Conservation (phyloP, 2,797 vertebrate species). For the Monodelphis domestica region DNA sequence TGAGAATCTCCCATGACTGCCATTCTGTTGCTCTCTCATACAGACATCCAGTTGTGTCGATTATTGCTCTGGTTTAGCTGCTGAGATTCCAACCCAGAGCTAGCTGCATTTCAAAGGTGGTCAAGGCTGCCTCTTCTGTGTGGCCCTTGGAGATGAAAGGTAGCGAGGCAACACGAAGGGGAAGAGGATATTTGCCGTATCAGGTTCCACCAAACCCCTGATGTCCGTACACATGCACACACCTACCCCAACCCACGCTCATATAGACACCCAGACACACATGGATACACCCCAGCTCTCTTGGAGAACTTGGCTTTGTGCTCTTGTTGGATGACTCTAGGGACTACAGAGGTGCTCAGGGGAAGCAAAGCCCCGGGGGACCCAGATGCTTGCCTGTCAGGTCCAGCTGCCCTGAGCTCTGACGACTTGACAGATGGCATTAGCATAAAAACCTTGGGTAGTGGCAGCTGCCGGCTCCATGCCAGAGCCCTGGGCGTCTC, state of each 20-base stretch:
- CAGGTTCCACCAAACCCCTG: not conserved
- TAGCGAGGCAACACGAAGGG: not conserved
- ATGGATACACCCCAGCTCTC: not conserved
- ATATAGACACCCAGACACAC: not conserved
- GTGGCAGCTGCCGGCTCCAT: conserved; percentile 56
- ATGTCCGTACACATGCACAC: not conserved
- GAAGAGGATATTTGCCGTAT: not conserved
- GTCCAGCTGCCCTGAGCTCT: conserved; percentile 59
- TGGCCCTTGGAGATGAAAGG: not conserved
- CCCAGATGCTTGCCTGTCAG: conserved; percentile 61
- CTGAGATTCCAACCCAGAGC: not conserved
- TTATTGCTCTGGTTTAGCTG: not conserved
- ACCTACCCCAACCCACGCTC: too few species aligned
- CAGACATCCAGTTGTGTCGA: not conserved
- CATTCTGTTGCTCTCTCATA: not conserved
- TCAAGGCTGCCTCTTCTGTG: too few species aligned
- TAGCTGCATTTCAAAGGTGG: not conserved
- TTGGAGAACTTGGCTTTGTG: conserved; percentile 18
- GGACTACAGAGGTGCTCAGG: conserved; percentile 23
- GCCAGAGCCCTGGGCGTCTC: conserved; percentile 63
- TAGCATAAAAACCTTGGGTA: conserved; percentile 66
- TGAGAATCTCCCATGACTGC: not conserved
- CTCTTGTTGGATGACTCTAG: conserved; percentile 47
- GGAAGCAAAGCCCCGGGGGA: conserved; percentile 60
- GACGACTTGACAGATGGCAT: conserved; percentile 67